phyloP scores from a whole-genome alignment of 2,797 vertebrate species.

The Chloroceryle amazona region DNA sequence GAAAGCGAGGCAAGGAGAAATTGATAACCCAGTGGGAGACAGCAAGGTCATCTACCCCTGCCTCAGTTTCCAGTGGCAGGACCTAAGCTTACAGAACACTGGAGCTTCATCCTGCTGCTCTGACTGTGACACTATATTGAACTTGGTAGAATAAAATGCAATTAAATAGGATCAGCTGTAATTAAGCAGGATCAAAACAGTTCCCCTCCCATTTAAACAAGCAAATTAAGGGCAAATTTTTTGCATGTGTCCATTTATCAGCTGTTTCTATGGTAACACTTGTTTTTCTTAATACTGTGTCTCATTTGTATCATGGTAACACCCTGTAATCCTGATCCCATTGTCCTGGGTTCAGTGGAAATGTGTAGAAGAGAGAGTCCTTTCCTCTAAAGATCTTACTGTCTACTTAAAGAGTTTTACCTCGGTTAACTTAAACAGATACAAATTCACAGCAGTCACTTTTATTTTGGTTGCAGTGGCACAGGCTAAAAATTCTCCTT shows the following conservation, averaged over 20 bases:
- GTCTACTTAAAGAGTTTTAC: neutral
- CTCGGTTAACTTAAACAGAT: accelerated
- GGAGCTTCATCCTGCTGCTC: neutral
- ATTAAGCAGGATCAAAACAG: slow-evolving; percentile 51
- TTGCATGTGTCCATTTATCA: slow-evolving; percentile 51
- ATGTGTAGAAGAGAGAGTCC: neutral
- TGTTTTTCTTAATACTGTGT: slow-evolving; percentile 31
- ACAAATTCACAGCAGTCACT: accelerated
- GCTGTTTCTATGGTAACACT: slow-evolving; percentile 29
- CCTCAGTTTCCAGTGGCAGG: neutral
- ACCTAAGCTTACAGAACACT: neutral
- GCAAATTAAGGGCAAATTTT: slow-evolving; percentile 24
- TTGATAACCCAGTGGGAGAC: neutral
- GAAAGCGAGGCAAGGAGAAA: neutral
- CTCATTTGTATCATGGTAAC: slow-evolving; percentile 11
- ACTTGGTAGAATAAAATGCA: neutral
- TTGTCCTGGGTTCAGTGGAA: slow-evolving; percentile 20
- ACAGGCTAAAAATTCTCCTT: neutral
- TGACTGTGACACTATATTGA: neutral
- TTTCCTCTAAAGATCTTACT: neutral
- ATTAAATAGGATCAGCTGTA: slow-evolving; percentile 20
- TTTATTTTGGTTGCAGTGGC: neutral
- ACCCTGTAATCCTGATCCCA: slow-evolving; percentile 13
- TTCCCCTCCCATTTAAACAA: slow-evolving; percentile 59
- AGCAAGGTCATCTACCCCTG: neutral